These are phyloP conservation scores for Entomyzon cyanotis DNA, from an alignment of 2,113 vertebrate species.

Conservation along the genomic window DNA sequence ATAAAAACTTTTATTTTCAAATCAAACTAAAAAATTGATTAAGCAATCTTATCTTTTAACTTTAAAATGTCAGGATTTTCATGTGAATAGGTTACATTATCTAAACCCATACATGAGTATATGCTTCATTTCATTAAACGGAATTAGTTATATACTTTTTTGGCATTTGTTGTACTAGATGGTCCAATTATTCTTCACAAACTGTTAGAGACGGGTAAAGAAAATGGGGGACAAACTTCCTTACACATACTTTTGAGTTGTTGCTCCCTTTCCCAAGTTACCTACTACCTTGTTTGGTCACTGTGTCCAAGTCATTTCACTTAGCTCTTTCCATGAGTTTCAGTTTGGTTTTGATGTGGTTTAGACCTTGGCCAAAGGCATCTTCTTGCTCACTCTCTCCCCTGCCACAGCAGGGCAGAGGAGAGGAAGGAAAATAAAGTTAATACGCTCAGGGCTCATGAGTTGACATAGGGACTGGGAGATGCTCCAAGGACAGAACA, in stretches of 20 bases:
- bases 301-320: background rate
- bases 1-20: background rate
- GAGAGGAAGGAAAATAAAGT: no score
- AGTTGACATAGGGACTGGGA: no score
- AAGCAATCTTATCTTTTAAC: background rate
- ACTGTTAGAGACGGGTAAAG: background rate
- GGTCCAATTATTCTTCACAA: background rate
- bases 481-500: no score
- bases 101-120: background rate
- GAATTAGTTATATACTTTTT: background rate
- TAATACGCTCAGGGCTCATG: no score
- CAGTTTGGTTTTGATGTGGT: background rate
- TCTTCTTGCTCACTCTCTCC: no score
- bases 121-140: background rate
- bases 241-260: fast-evolving
- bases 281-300: background rate
- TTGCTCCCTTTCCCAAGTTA: background rate
- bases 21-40: background rate
- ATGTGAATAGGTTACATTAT: background rate
- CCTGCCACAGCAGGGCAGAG: no score
- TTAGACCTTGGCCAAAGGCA: no score
- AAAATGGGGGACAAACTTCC: background rate
- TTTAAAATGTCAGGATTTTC: background rate
- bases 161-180: background rate
- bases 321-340: background rate